Evolutionary conservation across 2,113 vertebrate genomes (phyloP).

Genomic region (Actinemys pallida): DNA sequence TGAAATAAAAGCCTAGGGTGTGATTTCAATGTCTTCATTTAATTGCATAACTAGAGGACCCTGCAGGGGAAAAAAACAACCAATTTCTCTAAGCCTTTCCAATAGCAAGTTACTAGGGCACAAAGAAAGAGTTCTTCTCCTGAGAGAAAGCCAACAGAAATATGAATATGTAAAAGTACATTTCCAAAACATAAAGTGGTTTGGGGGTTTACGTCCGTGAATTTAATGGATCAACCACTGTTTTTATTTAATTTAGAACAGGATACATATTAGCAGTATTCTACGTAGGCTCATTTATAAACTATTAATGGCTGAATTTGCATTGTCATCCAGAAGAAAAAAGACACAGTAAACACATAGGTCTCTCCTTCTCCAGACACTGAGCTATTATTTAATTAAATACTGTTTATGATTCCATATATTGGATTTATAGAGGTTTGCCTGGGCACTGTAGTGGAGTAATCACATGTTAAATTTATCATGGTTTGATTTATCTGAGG

Average conservation of each 20-base stretch:
- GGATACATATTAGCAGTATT: constrained; percentile 38
- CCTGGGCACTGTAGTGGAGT: neutral
- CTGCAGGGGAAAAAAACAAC: neutral
- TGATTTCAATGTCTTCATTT: constrained; percentile 17
- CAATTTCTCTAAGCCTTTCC: neutral
- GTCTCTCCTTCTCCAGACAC: constrained; percentile 54
- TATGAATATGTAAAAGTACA: constrained; percentile 41
- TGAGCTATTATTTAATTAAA: constrained; percentile 76
- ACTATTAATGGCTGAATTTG: constrained; percentile 73
- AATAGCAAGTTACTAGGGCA: neutral
- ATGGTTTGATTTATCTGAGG: constrained; percentile 29
- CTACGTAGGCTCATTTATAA: constrained; percentile 67
- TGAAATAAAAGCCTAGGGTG: constrained; percentile 26
- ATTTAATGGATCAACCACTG: constrained; percentile 30
- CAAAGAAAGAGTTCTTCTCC: neutral
- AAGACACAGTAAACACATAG: constrained; percentile 15
- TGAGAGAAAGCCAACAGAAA: constrained; percentile 19
- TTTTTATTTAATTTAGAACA: constrained; percentile 68
- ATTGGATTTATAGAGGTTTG: constrained; percentile 46
- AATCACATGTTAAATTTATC: constrained; percentile 40
- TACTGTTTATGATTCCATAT: constrained; percentile 47
- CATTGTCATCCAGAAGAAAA: constrained; percentile 68
- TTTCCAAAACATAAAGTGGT: constrained; percentile 53
- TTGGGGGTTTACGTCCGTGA: neutral
- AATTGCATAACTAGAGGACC: neutral